These are phyloP conservation scores for Drosophila longiperda DNA, from an alignment of 2,888 invertebrate species.

Conservation along the genomic window DNA sequence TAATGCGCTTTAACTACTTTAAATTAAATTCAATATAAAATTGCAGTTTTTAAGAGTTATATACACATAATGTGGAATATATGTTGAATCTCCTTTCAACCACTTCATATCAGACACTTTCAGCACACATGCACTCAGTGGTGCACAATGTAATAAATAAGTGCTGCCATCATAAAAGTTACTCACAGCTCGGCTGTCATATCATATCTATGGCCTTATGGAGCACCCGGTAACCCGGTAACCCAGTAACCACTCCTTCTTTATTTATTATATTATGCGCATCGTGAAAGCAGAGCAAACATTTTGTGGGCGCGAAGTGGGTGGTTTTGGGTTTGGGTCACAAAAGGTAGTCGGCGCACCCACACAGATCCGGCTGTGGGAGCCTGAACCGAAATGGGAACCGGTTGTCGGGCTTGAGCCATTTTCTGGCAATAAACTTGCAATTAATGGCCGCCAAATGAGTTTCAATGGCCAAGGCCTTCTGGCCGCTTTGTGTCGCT, in stretches of 20 bases:
- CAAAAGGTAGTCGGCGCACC: conserved; percentile 4
- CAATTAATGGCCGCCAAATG: conserved; percentile 67
- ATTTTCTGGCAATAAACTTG: conserved; percentile 72
- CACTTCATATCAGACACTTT: not conserved
- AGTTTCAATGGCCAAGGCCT: conserved; percentile 49
- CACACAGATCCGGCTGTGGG: conserved; percentile 12
- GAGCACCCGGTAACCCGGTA: not conserved
- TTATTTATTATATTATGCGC: conserved; percentile 42
- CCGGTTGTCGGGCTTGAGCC: conserved; percentile 28
- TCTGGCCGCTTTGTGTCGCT: conserved; percentile 39
- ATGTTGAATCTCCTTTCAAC: not conserved
- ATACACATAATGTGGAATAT: not conserved
- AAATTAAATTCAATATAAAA: not conserved
- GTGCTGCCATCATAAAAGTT: conserved; percentile 44
- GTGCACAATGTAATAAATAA: conserved; percentile 7
- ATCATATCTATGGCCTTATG: not conserved
- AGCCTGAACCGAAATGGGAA: not conserved
- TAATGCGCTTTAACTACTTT: not conserved
- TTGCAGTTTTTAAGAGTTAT: not conserved
- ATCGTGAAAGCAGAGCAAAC: conserved; percentile 28
- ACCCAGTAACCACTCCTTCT: conserved; percentile 10
- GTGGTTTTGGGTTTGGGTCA: conserved; percentile 1
- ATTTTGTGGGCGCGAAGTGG: not conserved
- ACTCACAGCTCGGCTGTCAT: conserved; percentile 24
- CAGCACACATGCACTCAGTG: not conserved